These are phyloP conservation scores for Poecilus cupreus DNA, from an alignment of 2,888 invertebrate species.

Conservation along the genomic window DNA sequence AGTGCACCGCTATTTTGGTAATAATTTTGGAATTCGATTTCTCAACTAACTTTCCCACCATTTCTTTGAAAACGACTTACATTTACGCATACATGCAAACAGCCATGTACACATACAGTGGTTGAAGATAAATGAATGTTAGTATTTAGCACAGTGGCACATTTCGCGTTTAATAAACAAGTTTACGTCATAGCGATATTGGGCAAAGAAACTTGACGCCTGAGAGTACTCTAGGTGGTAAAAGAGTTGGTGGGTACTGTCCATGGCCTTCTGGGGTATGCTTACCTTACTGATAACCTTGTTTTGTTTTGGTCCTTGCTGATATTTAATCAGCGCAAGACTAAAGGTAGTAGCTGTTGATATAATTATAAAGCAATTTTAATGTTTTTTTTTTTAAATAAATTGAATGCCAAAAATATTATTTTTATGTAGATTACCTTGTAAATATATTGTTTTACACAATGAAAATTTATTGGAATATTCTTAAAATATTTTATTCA, in stretches of 20 bases:
- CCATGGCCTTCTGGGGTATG: neutral
- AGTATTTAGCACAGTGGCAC: conserved; percentile 56
- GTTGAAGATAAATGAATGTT: conserved; percentile 7
- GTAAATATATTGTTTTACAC: neutral
- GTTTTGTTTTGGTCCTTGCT: neutral
- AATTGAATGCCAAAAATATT: too few relatives aligned
- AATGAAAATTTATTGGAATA: neutral
- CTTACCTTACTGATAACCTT: neutral
- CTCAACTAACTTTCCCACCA: conserved; percentile 53
- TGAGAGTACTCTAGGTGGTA: neutral
- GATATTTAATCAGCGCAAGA: too few relatives aligned
- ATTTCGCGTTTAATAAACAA: conserved; percentile 50
- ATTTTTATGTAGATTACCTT: too few relatives aligned
- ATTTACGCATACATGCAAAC: conserved; percentile 3
- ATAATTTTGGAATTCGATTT: conserved; percentile 52
- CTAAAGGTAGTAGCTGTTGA: too few relatives aligned
- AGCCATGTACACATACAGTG: neutral
- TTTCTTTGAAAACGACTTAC: conserved; percentile 23
- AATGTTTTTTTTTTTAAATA: too few relatives aligned
- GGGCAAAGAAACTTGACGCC: conserved; percentile 37
- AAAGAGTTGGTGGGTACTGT: conserved; percentile 1
- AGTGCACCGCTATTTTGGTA: conserved; percentile 33
- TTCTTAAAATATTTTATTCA: conserved; percentile 47
- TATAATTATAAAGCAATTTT: too few relatives aligned
- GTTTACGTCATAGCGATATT: conserved; percentile 49